Percentiles rank a stretch among this genome's conserved stretches.
These are phyloP conservation scores for Acanthococcus lagerstroemiae DNA, from an alignment of 2,888 invertebrate genomes.

Conservation along the genomic window DNA sequence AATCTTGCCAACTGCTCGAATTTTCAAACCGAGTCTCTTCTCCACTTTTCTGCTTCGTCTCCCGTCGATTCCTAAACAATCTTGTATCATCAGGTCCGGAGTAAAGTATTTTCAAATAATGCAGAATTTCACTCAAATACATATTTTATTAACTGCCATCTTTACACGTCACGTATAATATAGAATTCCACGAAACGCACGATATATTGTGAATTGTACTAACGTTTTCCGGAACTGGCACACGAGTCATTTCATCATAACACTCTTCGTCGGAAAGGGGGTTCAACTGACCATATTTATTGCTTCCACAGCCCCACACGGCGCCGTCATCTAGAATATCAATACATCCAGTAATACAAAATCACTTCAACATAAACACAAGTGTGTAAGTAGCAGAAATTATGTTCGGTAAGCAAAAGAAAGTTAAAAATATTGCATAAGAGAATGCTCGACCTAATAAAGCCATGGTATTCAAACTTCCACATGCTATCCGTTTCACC, in stretches of 20 bases:
- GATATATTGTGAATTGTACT: conserved; percentile 17
- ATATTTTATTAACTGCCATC: too few species aligned
- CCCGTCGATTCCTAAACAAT: too few species aligned
- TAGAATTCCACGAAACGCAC: conserved; percentile 41
- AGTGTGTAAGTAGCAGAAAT: too few species aligned
- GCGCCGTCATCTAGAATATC: conserved; percentile 51
- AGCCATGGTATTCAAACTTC: conserved; percentile 63
- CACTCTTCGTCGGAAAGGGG: conserved; percentile 34
- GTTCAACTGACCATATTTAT: conserved; percentile 71
- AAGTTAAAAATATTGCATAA: too few species aligned
- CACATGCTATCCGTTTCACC: conserved; percentile 53
- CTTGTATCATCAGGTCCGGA: too few species aligned
- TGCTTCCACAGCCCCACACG: conserved; percentile 69
- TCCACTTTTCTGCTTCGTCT: too few species aligned
- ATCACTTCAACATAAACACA: not conserved
- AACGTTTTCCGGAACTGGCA: conserved; percentile 37
- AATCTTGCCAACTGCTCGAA: too few species aligned
- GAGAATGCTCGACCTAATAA: conserved; percentile 50
- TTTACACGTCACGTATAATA: conserved; percentile 31
- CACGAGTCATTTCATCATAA: conserved; percentile 36
- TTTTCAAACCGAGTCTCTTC: too few species aligned
- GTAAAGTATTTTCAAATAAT: too few species aligned
- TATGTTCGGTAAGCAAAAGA: too few species aligned
- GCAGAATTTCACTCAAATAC: too few species aligned
- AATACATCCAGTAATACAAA: too few species aligned